Evolutionary conservation across 2,113 vertebrate species (phyloP), one percentile per base, ranked within the genome.

Genomic region (Tricholaema leucomelas): DNA sequence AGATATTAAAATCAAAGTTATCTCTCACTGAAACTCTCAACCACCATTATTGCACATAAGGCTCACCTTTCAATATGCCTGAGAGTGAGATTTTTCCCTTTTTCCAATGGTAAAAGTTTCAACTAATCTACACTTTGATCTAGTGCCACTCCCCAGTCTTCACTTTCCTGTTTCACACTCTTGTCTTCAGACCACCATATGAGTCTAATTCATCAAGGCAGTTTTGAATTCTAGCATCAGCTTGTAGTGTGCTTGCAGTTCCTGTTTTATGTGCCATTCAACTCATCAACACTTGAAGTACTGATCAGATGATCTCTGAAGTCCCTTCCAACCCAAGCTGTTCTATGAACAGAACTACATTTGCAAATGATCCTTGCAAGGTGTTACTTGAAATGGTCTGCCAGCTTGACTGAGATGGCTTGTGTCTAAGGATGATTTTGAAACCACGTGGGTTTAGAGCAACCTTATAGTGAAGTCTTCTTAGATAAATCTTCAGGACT

Each of bases 301-400:
- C 40, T 50, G 48, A 50, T 21, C 13, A 50, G 48, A 50, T 50
- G 48, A 50, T 50, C 48, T 24, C 23, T 50, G 25, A 50, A 24
- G 48, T 50, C 48, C 48, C 48, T 50, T 50, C 48, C 48, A 50
- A 50, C n/a, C 12, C 25, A 24, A 50, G 48, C 23, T 23, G 8
- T 50, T 50, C 12, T 50, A 25, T 35, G 40, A 74, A 80, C 6
- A 40, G 52, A 81, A 21, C 6, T 9, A 33, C 31, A 19, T 0
- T 1, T 4, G 4, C 9, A 27, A 27, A 73, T 23, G 2, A 59
- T 27, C 13, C 14, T 67, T 38, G 6, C 1, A 0, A 48, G 11
- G n/a, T 17, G 12, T 40, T 59, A 38, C 31, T 35, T 56, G 66
- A 71, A 55, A 60, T 36, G 1, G 33, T 28, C 58, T 63, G 6